Evolutionary conservation across 2,113 vertebrate species (phyloP).

Genomic region (Oplegnathus fasciatus): DNA sequence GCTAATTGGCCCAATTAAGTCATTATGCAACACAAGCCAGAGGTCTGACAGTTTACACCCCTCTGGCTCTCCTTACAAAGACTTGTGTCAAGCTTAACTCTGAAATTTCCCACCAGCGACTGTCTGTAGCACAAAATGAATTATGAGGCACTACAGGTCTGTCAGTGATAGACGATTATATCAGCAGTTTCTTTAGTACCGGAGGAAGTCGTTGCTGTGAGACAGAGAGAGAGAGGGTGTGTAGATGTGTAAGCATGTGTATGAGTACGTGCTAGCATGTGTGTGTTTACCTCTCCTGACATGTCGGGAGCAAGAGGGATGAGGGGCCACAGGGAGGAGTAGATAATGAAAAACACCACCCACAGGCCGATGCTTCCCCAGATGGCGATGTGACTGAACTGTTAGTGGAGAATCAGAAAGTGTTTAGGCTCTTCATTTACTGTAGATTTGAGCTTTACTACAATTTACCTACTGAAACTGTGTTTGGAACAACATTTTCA

Average conservation of each 20-base stretch:
- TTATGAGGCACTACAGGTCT: slow-evolving; percentile 39
- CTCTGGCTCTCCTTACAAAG: slow-evolving; percentile 70
- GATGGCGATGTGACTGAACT: slow-evolving; percentile 99
- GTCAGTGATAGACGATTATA: slow-evolving; percentile 30
- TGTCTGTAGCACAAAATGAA: slow-evolving; percentile 37
- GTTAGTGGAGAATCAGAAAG: slow-evolving; percentile 34
- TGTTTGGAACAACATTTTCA: no score
- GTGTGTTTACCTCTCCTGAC: slow-evolving; percentile 95
- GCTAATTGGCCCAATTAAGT: slow-evolving; percentile 83
- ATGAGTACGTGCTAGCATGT: neutral
- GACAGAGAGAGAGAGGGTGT: neutral
- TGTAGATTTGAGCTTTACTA: neutral
- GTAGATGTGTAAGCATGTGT: slow-evolving; percentile 16
- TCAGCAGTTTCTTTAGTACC: slow-evolving; percentile 25
- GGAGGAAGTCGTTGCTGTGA: slow-evolving; percentile 35
- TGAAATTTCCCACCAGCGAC: slow-evolving; percentile 66
- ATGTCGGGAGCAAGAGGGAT: slow-evolving; percentile 97
- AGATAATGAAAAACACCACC: slow-evolving; percentile 97
- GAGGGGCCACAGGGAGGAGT: slow-evolving; percentile 96
- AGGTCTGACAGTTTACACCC: slow-evolving; percentile 70
- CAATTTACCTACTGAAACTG: neutral
- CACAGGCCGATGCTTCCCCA: slow-evolving; percentile 98
- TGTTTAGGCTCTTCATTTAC: neutral
- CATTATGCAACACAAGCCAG: slow-evolving; percentile 83
- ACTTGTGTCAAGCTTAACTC: slow-evolving; percentile 48